Evolutionary conservation across 2,113 vertebrate species (phyloP).

Genomic region (Vimba vimba): DNA sequence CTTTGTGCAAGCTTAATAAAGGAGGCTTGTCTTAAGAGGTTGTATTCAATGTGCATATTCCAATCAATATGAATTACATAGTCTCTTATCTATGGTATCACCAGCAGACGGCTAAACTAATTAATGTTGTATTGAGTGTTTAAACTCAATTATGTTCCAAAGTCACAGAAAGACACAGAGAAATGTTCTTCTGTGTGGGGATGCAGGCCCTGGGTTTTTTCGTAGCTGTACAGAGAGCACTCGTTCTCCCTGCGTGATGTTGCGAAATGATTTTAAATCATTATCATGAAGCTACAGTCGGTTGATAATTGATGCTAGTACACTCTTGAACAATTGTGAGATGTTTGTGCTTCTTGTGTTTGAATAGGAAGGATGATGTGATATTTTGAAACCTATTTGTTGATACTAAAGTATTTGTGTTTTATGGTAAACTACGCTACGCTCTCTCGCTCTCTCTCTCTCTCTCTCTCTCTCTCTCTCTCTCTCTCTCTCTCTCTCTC

Average conservation of each 20-base stretch:
- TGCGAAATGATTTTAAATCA: conserved; percentile 17
- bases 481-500: background rate
- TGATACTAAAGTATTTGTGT: background rate
- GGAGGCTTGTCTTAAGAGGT: conserved; percentile 84
- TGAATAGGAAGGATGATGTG: background rate
- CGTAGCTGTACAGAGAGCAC: background rate
- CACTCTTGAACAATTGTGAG: conserved; percentile 13
- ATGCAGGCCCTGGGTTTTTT: conserved; percentile 20
- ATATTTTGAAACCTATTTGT: background rate
- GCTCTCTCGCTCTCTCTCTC: background rate
- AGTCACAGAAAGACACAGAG: conserved; percentile 80
- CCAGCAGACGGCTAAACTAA: conserved; percentile 83
- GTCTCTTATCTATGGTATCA: conserved; percentile 85
- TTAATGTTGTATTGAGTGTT: conserved; percentile 86
- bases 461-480: background rate
- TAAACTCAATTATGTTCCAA: conserved; percentile 86
- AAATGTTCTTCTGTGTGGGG: conserved; percentile 72
- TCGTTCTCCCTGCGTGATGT: background rate
- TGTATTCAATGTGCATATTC: conserved; percentile 84
- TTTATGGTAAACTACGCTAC: background rate
- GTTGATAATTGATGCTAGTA: conserved; percentile 14
- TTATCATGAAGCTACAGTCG: background rate
- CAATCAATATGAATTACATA: conserved; percentile 87
- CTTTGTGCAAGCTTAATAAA: conserved; percentile 84
- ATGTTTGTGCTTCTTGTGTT: background rate